A percentile compares a stretch with the other conserved stretches of the same genome.
These are phyloP conservation scores for Centropus unirufus DNA, from an alignment of 2,113 vertebrate genomes.

Conservation along the genomic window DNA sequence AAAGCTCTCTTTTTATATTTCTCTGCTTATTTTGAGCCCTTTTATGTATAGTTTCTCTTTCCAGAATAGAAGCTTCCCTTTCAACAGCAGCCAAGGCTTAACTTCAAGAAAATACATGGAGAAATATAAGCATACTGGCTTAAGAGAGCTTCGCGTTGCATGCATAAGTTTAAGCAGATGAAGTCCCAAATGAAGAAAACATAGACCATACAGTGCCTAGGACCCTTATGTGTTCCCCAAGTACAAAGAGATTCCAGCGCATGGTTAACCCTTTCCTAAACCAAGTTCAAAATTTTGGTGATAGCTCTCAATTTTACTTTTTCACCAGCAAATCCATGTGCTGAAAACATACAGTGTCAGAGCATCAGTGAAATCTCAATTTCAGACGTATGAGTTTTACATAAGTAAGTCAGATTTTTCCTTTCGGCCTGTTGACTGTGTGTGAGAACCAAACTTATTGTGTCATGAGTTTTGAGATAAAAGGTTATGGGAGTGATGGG, in stretches of 20 bases:
- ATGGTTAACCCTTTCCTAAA: not conserved
- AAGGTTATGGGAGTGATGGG: not conserved
- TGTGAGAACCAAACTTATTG: accelerated
- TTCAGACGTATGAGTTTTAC: accelerated
- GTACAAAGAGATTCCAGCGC: not conserved
- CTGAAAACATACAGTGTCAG: not conserved
- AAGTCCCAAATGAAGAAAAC: accelerated
- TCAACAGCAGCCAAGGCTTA: not conserved
- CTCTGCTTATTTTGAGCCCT: not conserved
- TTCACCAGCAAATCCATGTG: not conserved
- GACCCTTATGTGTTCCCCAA: not conserved
- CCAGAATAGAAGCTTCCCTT: not conserved
- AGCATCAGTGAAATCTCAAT: not conserved
- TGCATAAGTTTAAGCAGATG: not conserved
- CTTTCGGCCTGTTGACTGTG: not conserved
- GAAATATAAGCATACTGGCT: not conserved
- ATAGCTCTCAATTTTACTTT: not conserved
- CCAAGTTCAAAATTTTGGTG: not conserved
- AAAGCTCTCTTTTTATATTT: not conserved
- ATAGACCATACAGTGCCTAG: not conserved
- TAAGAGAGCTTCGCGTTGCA: not conserved
- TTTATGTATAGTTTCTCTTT: not conserved
- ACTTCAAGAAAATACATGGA: not conserved
- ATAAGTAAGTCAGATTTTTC: not conserved
- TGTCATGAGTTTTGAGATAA: not conserved